Evolutionary conservation across 2,888 invertebrate genomes (phyloP), one percentile per base, ranked within the genome.

Genomic region (Lycaena phlaeas): DNA sequence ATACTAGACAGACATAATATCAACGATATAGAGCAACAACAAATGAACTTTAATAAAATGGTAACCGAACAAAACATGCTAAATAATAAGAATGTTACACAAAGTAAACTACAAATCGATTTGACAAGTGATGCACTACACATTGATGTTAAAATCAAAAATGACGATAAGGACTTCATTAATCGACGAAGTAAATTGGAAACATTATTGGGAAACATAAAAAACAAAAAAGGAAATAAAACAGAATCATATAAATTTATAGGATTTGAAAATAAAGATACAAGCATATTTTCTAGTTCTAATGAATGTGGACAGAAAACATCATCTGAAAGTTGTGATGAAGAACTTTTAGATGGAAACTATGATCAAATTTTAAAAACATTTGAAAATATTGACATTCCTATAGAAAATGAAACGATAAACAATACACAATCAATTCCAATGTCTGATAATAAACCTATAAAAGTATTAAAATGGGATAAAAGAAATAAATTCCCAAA

Each of bases 111-210:
- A 5, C 22, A 17, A 3, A 30, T 5, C 9, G 10, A 27, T 15
- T 9, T 31, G 3, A 18, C 29, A 14, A 37, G 47, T 18, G 38
- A 22, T 15, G 12, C 28, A 3, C 40, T 44, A 34, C 26, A 45
- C 14, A 40, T 42, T 26, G 27, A 27, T 31, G 41, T 50, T 30
- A 40, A 41, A 22, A 42, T 50, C 29, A 40, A 41, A 22, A 50
- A 47, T 37, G 41, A 44, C 14, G 64, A 62, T 15, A 54, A 54
- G 1, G 64, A 52, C 44, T 71, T 73, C 25, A 49, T 56, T 1
- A 59, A 61, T 5, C 77, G 74, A 45, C 57, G 66, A 6, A 60
- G 44, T 0, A 79, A 78, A 51, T 43, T 82, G 22, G 79, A 81
- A 57, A 44, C 43, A 15, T 37, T 65, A 10, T 45, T 66, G 31